Conservation (phyloP, 2,113 vertebrate species). For the Thymallus thymallus region DNA sequence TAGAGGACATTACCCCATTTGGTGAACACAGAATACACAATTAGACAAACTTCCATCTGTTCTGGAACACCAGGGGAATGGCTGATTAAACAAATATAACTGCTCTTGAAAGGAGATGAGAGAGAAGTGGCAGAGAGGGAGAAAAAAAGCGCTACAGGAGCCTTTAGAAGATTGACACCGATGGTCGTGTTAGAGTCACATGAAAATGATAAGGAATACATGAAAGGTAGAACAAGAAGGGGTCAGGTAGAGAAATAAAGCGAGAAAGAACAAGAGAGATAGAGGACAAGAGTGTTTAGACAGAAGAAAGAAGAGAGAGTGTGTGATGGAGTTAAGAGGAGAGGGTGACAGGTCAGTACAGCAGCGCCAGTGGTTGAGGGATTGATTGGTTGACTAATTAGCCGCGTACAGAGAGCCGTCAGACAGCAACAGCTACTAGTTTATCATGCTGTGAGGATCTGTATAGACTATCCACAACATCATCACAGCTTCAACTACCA, state of each 20-base stretch:
- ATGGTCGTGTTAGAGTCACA: constrained; percentile 47
- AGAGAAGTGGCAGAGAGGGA: not conserved
- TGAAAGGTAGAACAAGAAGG: not conserved
- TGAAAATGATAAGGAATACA: constrained; percentile 12
- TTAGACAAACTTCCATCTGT: constrained; percentile 41
- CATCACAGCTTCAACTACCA: not conserved
- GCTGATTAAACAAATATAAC: constrained; percentile 62
- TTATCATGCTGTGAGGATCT: constrained; percentile 59
- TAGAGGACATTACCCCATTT: constrained; percentile 59
- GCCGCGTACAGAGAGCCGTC: constrained; percentile 43
- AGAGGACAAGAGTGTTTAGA: constrained; percentile 37
- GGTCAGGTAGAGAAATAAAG: not conserved
- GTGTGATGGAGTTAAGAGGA: constrained; percentile 31
- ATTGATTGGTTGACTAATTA: constrained; percentile 71
- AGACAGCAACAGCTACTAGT: constrained; percentile 45
- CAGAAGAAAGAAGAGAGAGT: constrained; percentile 33
- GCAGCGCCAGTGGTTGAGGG: constrained; percentile 45
- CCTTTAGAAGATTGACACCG: not conserved
- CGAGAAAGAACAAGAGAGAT: not conserved
- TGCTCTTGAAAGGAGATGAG: constrained; percentile 20
- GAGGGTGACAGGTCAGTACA: constrained; percentile 55
- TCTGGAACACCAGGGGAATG: constrained; percentile 49
- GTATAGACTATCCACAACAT: constrained; percentile 22
- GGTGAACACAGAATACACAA: constrained; percentile 62
- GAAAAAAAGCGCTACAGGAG: not conserved